Evolutionary conservation across 2,888 invertebrate genomes (phyloP).

Genomic region (Mimas tiliae): DNA sequence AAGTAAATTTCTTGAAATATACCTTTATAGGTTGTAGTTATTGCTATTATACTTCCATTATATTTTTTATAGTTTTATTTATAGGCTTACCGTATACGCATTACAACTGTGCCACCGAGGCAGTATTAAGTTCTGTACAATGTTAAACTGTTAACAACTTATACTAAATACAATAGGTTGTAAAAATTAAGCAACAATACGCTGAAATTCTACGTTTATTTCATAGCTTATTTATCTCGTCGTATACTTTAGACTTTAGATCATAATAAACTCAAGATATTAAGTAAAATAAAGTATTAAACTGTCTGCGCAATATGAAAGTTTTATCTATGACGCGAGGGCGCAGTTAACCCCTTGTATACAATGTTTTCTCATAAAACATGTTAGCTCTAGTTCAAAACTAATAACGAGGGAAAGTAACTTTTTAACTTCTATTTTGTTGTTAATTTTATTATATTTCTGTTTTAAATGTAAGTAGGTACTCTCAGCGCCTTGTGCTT

Average conservation of each 20-base stretch:
- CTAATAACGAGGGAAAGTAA: slow-evolving; percentile 34
- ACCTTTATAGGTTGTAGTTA: no score
- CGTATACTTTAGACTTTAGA: neutral
- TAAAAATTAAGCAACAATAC: neutral
- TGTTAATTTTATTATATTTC: slow-evolving; percentile 31
- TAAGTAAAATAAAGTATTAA: neutral
- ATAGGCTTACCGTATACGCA: no score
- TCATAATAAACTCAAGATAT: neutral
- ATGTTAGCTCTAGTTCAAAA: slow-evolving; percentile 44
- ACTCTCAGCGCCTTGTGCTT: no score
- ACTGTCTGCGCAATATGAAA: slow-evolving; percentile 21
- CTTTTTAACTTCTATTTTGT: slow-evolving; percentile 32
- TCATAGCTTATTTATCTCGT: neutral
- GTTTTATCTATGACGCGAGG: slow-evolving; percentile 23
- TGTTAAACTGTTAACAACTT: no score
- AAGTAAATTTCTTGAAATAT: no score
- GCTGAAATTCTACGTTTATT: neutral
- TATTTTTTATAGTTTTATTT: no score
- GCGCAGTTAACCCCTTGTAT: slow-evolving; percentile 40
- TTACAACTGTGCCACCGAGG: no score
- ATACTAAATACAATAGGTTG: neutral
- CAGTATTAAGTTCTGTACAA: no score
- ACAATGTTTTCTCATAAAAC: slow-evolving; percentile 60
- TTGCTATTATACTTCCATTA: no score
- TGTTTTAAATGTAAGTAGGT: no score